Percentiles rank a stretch among this genome's conserved stretches.
These are phyloP conservation scores for Pomatostomus ruficeps DNA, from an alignment of 2,113 vertebrate species.

Conservation along the genomic window DNA sequence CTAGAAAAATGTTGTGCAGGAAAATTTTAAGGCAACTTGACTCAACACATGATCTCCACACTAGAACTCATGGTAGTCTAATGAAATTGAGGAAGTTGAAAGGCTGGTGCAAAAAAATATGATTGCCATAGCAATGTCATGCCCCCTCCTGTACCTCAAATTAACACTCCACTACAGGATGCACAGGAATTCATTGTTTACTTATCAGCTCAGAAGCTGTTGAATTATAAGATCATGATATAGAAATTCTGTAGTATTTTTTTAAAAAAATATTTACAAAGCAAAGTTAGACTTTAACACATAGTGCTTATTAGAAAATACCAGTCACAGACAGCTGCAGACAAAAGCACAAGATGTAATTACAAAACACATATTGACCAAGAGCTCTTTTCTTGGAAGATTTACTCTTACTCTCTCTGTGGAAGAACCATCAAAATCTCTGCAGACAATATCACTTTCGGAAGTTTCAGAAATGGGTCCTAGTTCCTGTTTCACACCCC, in stretches of 20 bases:
- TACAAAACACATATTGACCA: not conserved
- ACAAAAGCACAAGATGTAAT: not conserved
- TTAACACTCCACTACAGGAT: not conserved
- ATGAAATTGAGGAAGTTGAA: not conserved
- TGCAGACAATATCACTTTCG: not conserved
- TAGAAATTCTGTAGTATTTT: not conserved
- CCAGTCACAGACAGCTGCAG: not conserved
- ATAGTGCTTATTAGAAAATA: not conserved
- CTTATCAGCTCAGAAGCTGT: not conserved
- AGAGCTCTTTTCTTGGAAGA: not conserved
- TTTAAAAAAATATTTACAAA: not conserved
- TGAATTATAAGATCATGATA: not conserved
- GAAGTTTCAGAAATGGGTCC: not conserved
- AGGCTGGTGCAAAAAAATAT: not conserved
- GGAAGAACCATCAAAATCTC: not conserved
- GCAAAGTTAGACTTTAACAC: not conserved
- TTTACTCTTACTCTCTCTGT: not conserved
- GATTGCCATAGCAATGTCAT: not conserved
- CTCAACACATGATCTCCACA: not conserved
- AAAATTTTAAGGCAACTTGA: not conserved
- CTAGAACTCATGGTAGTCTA: not conserved
- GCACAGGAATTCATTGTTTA: not conserved
- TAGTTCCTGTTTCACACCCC: not conserved
- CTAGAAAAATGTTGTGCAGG: not conserved
- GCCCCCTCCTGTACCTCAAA: not conserved